phyloP scores from a whole-genome alignment of 2,113 vertebrate species.

The Paratilapia polleni region DNA sequence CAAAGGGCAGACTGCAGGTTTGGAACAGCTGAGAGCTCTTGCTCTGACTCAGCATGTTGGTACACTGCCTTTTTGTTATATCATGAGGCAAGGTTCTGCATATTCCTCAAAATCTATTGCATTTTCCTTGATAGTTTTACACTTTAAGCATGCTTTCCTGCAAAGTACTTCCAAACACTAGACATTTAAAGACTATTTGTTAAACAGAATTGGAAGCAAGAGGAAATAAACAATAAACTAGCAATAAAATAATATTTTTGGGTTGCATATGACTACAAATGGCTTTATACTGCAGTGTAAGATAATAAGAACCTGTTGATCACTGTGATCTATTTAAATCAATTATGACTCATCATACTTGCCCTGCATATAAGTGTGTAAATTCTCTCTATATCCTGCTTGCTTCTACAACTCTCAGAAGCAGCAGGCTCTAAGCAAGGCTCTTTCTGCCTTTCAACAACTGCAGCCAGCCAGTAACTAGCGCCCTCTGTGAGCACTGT shows the following conservation, averaged over 20 bases:
- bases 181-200: neutral
- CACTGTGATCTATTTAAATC: neutral
- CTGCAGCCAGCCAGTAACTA: slow-evolving; percentile 43
- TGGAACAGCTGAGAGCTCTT: slow-evolving; percentile 47
- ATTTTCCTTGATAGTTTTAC: accelerated
- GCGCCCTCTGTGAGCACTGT: slow-evolving; percentile 69
- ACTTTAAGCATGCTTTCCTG: neutral
- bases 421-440: neutral
- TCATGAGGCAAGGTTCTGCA: neutral
- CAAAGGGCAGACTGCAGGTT: slow-evolving; percentile 31
- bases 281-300: neutral
- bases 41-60: slow-evolving; percentile 41
- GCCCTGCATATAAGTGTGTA: neutral
- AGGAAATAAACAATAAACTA: neutral
- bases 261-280: neutral
- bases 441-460: slow-evolving; percentile 29
- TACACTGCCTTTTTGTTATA: slow-evolving; percentile 2
- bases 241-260: neutral
- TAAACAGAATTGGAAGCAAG: neutral
- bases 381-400: neutral
- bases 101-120: neutral
- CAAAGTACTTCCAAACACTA: neutral
- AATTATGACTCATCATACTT: neutral
- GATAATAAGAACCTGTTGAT: neutral
- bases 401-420: slow-evolving; percentile 1